Evolutionary conservation across 2,888 invertebrate genomes (phyloP).

Genomic region (Danaus chrysippus): DNA sequence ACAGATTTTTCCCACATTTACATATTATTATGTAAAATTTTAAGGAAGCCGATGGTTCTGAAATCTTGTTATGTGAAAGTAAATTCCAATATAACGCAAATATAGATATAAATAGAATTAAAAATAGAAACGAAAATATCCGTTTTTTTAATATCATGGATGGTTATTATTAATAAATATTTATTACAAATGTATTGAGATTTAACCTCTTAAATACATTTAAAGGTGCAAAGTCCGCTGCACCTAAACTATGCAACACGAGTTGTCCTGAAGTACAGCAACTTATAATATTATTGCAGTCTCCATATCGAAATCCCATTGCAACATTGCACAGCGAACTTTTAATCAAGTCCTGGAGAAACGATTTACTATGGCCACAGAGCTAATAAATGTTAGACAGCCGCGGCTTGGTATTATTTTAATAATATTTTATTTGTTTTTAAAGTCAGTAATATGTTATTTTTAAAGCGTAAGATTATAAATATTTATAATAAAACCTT

Average conservation of each 20-base stretch:
- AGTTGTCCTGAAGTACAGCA: conserved; percentile 35
- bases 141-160: too few species aligned
- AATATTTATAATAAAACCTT: too few species aligned
- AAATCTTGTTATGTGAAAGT: too few species aligned
- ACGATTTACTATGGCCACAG: conserved; percentile 66
- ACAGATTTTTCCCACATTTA: too few species aligned
- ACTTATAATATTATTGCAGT: conserved; percentile 52
- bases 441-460: neutral
- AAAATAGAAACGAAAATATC: too few species aligned
- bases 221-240: neutral
- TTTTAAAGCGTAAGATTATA: too few species aligned
- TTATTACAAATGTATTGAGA: neutral
- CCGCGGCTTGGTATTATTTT: conserved; percentile 22
- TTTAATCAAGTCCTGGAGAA: conserved; percentile 75
- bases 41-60: too few species aligned
- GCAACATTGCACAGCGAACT: conserved; percentile 71
- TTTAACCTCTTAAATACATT: neutral
- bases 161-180: too few species aligned
- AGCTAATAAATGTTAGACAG: conserved; percentile 31
- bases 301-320: conserved; percentile 71
- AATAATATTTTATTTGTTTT: conserved; percentile 2
- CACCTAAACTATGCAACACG: neutral
- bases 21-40: too few species aligned
- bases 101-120: too few species aligned
- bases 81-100: too few species aligned